phyloP scores from a whole-genome alignment of 2,888 invertebrate species.

The Nomada fabriciana region DNA sequence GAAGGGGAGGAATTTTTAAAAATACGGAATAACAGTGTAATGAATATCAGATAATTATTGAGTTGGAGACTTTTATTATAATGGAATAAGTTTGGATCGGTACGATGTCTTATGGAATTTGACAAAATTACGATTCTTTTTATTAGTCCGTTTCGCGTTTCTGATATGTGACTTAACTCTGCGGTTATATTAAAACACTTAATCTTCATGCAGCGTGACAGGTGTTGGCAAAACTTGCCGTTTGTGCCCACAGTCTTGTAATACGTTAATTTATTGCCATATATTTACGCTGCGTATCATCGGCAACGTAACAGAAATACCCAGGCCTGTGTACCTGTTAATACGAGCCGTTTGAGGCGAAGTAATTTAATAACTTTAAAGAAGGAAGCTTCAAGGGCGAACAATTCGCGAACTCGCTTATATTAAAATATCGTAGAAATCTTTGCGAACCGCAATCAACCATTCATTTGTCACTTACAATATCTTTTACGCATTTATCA shows the following conservation, averaged over 20 bases:
- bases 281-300: neutral
- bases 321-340: neutral
- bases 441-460: too few relatives aligned
- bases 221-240: neutral
- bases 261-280: neutral
- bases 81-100: neutral
- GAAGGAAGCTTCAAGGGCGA: neutral
- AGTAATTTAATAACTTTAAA: neutral
- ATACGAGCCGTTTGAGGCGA: neutral
- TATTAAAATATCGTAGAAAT: neutral
- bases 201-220: neutral
- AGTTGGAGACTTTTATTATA: neutral
- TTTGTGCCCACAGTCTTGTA: neutral
- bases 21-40: too few relatives aligned
- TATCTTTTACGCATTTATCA: too few relatives aligned
- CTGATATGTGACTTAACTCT: neutral
- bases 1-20: too few relatives aligned
- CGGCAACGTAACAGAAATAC: too few relatives aligned
- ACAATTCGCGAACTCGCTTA: neutral
- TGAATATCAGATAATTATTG: too few relatives aligned
- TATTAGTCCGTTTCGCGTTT: too few relatives aligned
- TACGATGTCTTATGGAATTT: too few relatives aligned
- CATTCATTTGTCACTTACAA: too few relatives aligned
- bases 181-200: neutral
- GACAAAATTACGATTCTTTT: too few relatives aligned